A percentile compares a stretch with the other conserved stretches of the same genome.
phyloP scores from a whole-genome alignment of 2,113 vertebrate genomes.

The Vulpes ferrilata region DNA sequence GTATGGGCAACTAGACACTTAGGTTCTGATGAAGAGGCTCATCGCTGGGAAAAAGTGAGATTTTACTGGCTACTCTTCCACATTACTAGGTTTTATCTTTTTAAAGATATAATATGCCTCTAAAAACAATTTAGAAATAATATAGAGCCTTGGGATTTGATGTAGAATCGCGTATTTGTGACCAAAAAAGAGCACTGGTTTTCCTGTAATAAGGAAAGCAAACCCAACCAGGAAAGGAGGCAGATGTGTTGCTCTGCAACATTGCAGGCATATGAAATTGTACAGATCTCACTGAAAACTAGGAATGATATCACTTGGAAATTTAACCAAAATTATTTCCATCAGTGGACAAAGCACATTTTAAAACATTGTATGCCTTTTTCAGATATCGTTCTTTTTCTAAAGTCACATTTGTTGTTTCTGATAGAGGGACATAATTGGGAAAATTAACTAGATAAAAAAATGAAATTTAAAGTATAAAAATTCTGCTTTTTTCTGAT shows the following conservation, averaged over 20 bases:
- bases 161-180: neutral
- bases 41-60: neutral
- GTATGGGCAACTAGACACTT: neutral
- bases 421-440: neutral
- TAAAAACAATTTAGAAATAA: constrained; percentile 14
- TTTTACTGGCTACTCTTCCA: constrained; percentile 7
- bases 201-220: constrained; percentile 1
- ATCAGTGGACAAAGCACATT: neutral
- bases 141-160: neutral
- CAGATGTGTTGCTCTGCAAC: neutral
- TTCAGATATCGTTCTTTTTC: neutral
- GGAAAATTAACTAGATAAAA: neutral
- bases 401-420: constrained; percentile 17
- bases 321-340: constrained; percentile 33
- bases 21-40: constrained; percentile 45
- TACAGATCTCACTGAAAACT: neutral
- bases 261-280: neutral
- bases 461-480: constrained; percentile 53
- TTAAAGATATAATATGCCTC: neutral
- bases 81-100: neutral
- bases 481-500: constrained; percentile 23
- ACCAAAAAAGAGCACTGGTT: neutral
- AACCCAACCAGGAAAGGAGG: neutral
- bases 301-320: constrained; percentile 2
- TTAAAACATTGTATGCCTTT: neutral